Evolutionary conservation across 2,113 vertebrate genomes (phyloP).

Genomic region (Sinosuthora webbiana): DNA sequence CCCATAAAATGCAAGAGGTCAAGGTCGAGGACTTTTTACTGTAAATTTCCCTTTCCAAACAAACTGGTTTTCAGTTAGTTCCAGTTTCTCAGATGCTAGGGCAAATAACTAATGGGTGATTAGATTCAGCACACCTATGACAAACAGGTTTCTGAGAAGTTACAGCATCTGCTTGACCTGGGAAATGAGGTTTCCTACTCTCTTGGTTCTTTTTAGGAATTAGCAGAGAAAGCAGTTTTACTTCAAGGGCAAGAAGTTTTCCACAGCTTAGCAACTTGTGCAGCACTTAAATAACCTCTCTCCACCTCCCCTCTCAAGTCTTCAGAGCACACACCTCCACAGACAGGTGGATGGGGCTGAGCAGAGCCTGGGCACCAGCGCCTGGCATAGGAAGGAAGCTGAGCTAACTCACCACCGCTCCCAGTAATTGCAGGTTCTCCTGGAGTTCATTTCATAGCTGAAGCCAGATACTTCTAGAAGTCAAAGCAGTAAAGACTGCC

Average conservation of each 20-base stretch:
- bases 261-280: background rate
- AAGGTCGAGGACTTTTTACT: background rate
- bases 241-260: background rate
- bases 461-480: background rate
- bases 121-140: background rate
- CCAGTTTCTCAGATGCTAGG: background rate
- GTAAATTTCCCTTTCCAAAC: slow-evolving; percentile 14
- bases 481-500: background rate
- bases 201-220: background rate
- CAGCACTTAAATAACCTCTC: background rate
- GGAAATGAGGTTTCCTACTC: background rate
- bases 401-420: background rate
- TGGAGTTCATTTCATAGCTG: background rate
- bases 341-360: background rate
- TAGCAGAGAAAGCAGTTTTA: background rate
- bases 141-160: background rate
- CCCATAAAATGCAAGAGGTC: background rate
- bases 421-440: background rate
- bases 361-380: background rate
- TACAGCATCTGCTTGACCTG: background rate
- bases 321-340: background rate
- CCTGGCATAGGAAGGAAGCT: background rate
- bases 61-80: background rate
- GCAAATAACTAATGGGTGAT: background rate
- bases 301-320: background rate